Base-by-base conservation (phyloP, 2,888 invertebrate species). In the Abrostola triplasia region DNA sequence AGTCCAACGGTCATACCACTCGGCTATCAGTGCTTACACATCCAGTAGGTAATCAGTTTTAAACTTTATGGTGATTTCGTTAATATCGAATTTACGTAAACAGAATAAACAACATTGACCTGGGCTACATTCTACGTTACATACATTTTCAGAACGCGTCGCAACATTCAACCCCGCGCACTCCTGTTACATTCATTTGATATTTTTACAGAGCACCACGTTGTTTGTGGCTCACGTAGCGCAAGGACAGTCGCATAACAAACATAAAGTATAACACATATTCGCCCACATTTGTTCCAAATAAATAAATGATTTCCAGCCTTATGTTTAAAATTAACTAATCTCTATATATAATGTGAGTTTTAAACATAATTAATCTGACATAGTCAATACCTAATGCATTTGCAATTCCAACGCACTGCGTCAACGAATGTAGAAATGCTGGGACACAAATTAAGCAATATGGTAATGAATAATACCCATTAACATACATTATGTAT, bases 321-420 rank as follows among this genome's bases (percentile, higher is more conserved):
- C 24, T 24, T 24, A 24, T 24, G 4, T 24, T 4, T 24, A 24
- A 24, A 24, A 24, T 24, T 24, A 24, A 24, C 1, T 24, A 24
- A 24, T 24, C 4, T 1, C 4, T 24, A 24, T 4, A 24, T 24
- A 24, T 24, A 24, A 13, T 47, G 24, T 24, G 13, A 8, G 5
- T 24, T 8, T 47, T 47, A n/a, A 36, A 5, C 57, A 55, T 41
- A 52, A 72, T 53, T 53, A 67, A 55, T 40, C 48, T 9, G 24
- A 24, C 44, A 47, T 8, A 24, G 44, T 13, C 11, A 42, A n/a
- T 0, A 24, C 24, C 44, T 47, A 47, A 41, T 38, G 54, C 42
- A 71, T 64, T 71, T 58, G 56, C 68, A 59, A 71, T 68, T 67
- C 44, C 50, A 64, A 57, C 68, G 59, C 51, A 44, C 59, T 68